Evolutionary conservation across 2,888 invertebrate genomes (phyloP).

Genomic region (Drosophila nigritarsus): DNA sequence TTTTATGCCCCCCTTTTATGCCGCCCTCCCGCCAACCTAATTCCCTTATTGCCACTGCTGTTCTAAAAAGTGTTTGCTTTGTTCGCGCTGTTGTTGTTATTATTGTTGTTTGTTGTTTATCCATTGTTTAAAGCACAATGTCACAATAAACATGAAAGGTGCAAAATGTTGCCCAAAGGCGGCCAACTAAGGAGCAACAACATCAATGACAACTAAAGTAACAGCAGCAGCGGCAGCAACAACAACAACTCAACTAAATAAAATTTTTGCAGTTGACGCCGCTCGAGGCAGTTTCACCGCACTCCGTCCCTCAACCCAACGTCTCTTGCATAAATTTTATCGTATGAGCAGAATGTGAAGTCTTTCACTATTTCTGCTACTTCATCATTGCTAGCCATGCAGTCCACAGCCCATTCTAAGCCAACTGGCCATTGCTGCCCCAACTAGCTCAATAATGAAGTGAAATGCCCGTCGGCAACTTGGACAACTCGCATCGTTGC

Average conservation of each 20-base stretch:
- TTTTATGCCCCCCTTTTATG: slow-evolving; percentile 6
- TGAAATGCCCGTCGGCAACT: slow-evolving; percentile 50
- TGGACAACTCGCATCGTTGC: slow-evolving; percentile 34
- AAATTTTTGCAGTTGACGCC: slow-evolving; percentile 61
- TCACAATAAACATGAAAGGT: slow-evolving; percentile 79
- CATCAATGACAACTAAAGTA: slow-evolving; percentile 10
- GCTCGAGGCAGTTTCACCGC: slow-evolving; percentile 39
- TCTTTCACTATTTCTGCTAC: background rate
- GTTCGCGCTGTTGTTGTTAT: slow-evolving; percentile 21
- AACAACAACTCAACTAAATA: slow-evolving; percentile 65
- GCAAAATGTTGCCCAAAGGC: slow-evolving; percentile 72
- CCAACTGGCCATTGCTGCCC: slow-evolving; percentile 12
- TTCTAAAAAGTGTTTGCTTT: slow-evolving; percentile 67
- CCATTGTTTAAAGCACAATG: slow-evolving; percentile 76
- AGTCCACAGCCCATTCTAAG: slow-evolving; percentile 32
- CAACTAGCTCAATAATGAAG: slow-evolving; percentile 2
- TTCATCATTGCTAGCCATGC: slow-evolving; percentile 17
- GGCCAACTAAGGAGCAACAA: slow-evolving; percentile 29
- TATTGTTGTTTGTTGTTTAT: slow-evolving; percentile 49
- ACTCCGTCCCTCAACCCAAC: background rate
- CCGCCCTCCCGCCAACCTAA: background rate
- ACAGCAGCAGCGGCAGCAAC: slow-evolving; percentile 22
- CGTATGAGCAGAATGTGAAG: slow-evolving; percentile 8
- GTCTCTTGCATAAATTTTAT: slow-evolving; percentile 46
- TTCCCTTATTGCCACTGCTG: slow-evolving; percentile 37